Percentiles rank a stretch among this genome's conserved stretches.
phyloP scores from a whole-genome alignment of 2,113 vertebrate species.

The Todiramphus saurophagus region DNA sequence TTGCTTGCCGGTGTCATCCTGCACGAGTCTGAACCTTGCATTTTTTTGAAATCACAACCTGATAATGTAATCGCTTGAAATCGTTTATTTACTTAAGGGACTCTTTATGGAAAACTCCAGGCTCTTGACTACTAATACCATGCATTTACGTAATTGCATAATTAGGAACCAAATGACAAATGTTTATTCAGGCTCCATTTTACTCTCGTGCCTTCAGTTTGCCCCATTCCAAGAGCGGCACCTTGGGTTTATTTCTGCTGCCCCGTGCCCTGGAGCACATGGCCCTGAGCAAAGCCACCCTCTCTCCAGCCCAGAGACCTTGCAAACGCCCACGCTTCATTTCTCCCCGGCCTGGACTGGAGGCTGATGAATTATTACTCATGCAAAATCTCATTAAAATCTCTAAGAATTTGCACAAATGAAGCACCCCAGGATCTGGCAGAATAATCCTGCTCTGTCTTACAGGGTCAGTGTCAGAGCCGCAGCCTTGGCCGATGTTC shows the following conservation, averaged over 20 bases:
- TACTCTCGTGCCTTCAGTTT: neutral
- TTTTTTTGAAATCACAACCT: conserved; percentile 33
- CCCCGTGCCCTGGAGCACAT: accelerated
- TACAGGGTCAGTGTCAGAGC: neutral
- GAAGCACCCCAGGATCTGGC: neutral
- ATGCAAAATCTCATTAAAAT: neutral
- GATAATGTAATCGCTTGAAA: conserved; percentile 61
- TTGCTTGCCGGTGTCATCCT: neutral
- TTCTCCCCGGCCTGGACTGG: neutral
- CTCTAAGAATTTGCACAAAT: neutral
- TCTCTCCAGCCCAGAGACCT: neutral
- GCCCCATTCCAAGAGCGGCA: neutral
- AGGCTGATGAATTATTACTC: neutral
- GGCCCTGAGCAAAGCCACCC: neutral
- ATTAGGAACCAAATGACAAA: conserved; percentile 71
- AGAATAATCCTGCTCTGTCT: neutral
- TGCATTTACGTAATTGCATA: conserved; percentile 70
- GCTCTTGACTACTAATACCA: conserved; percentile 75
- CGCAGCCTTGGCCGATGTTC: accelerated
- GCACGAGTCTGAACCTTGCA: neutral
- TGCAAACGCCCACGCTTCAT: accelerated
- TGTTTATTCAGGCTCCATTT: conserved; percentile 21
- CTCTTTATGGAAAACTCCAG: conserved; percentile 75
- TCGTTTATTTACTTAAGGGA: conserved; percentile 76
- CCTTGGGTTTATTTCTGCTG: neutral